phyloP scores from a whole-genome alignment of 2,888 invertebrate species.

The Pocota personata region DNA sequence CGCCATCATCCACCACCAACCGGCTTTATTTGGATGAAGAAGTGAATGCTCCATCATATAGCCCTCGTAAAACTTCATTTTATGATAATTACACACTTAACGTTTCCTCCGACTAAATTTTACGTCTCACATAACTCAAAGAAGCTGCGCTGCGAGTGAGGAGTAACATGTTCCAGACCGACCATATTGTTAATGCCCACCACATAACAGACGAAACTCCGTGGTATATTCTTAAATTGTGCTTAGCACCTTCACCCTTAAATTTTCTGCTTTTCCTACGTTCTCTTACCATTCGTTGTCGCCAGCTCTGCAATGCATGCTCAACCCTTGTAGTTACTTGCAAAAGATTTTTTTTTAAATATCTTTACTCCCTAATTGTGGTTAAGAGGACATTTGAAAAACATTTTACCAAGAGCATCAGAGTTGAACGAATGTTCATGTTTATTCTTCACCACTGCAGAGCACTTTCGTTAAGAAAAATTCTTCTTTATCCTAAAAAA shows the following conservation, averaged over 20 bases:
- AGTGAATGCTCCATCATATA: conserved; percentile 36
- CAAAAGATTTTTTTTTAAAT: background rate
- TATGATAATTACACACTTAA: conserved; percentile 67
- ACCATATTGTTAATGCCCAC: conserved; percentile 56
- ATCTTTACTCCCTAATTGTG: conserved; percentile 47
- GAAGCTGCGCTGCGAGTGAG: conserved; percentile 21
- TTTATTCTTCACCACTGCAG: conserved; percentile 4
- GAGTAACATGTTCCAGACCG: conserved; percentile 45
- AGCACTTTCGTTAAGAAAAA: conserved; percentile 29
- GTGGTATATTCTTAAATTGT: conserved; percentile 53
- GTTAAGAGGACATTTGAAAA: conserved; percentile 45
- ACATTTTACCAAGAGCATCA: conserved; percentile 26
- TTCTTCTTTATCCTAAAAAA: background rate
- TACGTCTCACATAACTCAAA: conserved; percentile 51
- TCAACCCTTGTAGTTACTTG: conserved; percentile 30
- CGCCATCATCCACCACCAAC: background rate
- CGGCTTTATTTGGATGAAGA: conserved; percentile 16
- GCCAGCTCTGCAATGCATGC: background rate
- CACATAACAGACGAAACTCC: conserved; percentile 40
- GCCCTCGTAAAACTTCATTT: conserved; percentile 49
- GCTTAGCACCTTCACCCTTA: conserved; percentile 66
- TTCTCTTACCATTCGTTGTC: conserved; percentile 2
- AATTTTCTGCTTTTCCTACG: conserved; percentile 42
- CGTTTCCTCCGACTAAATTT: conserved; percentile 59
- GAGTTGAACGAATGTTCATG: conserved; percentile 42